These are phyloP conservation scores for Heterochromis multidens DNA, from an alignment of 2,113 vertebrate genomes.

Conservation along the genomic window DNA sequence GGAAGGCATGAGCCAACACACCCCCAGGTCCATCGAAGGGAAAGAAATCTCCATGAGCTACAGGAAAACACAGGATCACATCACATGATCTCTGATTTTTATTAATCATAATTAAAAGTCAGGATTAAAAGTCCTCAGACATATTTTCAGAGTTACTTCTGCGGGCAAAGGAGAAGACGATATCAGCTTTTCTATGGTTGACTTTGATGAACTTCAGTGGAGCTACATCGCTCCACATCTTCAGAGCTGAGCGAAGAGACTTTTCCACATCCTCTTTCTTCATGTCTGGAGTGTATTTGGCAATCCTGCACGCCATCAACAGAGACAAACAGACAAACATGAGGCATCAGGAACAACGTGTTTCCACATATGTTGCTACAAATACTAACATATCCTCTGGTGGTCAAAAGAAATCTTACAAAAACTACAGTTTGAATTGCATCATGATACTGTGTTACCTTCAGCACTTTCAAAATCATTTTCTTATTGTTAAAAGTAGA, in stretches of 20 bases:
- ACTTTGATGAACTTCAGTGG: constrained; percentile 55
- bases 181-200: constrained; percentile 46
- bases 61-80: not conserved
- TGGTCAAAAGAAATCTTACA: not conserved
- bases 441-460: not conserved
- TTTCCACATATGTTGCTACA: not conserved
- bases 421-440: not conserved
- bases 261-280: constrained; percentile 52
- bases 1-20: constrained; percentile 60
- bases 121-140: not conserved
- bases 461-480: not conserved
- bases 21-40: constrained; percentile 59
- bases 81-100: not conserved
- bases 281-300: constrained; percentile 65
- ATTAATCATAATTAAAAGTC: not conserved
- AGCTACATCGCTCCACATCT: constrained; percentile 52
- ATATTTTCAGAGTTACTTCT: constrained; percentile 39
- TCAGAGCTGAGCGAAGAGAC: constrained; percentile 35
- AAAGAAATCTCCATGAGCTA: constrained; percentile 64
- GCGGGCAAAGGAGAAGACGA: constrained; percentile 47
- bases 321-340: not conserved
- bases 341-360: not conserved
- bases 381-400: not conserved
- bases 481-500: not conserved
- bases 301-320: constrained; percentile 19